phyloP scores from a whole-genome alignment of 2,113 vertebrate genomes.

The Brevimyrus niger region DNA sequence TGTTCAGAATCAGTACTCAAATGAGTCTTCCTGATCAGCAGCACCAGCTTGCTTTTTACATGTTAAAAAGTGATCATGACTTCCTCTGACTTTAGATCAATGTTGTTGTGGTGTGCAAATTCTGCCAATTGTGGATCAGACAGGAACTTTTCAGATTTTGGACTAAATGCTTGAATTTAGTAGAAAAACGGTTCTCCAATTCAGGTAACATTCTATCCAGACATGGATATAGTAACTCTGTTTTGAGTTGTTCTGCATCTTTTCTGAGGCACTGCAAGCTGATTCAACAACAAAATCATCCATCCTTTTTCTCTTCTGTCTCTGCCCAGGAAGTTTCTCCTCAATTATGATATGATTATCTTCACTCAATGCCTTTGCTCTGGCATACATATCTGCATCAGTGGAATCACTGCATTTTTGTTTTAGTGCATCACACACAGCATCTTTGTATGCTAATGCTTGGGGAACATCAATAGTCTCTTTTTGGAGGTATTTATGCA shows the following conservation, averaged over 20 bases:
- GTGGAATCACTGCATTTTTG: neutral
- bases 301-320: neutral
- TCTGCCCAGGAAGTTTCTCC: neutral
- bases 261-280: neutral
- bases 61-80: slow-evolving; percentile 11
- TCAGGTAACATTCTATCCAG: neutral
- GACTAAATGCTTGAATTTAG: slow-evolving; percentile 16
- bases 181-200: slow-evolving; percentile 11
- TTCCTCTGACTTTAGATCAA: slow-evolving; percentile 13
- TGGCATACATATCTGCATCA: neutral
- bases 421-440: neutral
- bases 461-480: neutral
- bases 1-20: no score
- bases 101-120: slow-evolving; percentile 20
- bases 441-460: neutral
- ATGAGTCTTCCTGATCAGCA: no score
- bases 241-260: neutral
- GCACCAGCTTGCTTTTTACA: slow-evolving; percentile 10
- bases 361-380: neutral
- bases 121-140: slow-evolving; percentile 12
- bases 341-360: slow-evolving; percentile 2
- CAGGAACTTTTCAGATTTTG: slow-evolving; percentile 10
- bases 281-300: slow-evolving; percentile 10
- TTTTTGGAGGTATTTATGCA: neutral
- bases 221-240: neutral